Base-by-base conservation (phyloP, 1,140 invertebrate species). In the Drusus annulatus region DNA sequence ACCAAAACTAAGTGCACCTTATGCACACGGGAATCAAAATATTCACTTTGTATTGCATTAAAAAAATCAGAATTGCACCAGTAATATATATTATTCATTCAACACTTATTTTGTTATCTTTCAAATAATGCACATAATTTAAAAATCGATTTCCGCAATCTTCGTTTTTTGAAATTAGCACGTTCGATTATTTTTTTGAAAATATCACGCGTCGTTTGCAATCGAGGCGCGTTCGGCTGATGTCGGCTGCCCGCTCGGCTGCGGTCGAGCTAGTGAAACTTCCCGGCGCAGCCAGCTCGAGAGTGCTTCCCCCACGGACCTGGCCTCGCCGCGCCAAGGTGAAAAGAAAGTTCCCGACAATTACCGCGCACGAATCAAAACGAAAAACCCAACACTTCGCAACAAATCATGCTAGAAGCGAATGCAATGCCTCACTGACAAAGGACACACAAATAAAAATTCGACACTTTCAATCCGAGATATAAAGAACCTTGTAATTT, bases 261-360 rank as follows among this genome's bases (percentile, higher is more conserved):
- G 81, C 81, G 74, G 74, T 63, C 81, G 58, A 79, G 76, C 75
- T 65, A 82, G 78, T 82, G 81, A 82, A 82, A 77, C 71, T 51
- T 52, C 19, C 7, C 15, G 51, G 31, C n/a, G n/a, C 56, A 25
- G 71, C 51, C 45, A 60, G 69, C 56, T 45, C 63, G 25, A 50
- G 78, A 45, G 36, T 45, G 36, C 36, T 45, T 23, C 31, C 19
- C 60, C 28, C 54, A 2, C 28, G n/a, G 58, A 25, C 28, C 58
- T 19, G n/a, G 10, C 60, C 23, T 23, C 36, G 36, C 17, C 21
- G 3, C 21, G 15, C 1, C 36, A 56, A 21, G 2, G 0, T 21
- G 10, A 23, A 50, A 51, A 31, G 65, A 45, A 45, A 45, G 65
- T 69, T 36, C 65, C 0, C 10, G 13, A 45, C 36, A 45, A 45